Evolutionary conservation across 2,888 invertebrate genomes (phyloP), one percentile per base, ranked within the genome.

Genomic region (Drosophila nr. perissopoda): DNA sequence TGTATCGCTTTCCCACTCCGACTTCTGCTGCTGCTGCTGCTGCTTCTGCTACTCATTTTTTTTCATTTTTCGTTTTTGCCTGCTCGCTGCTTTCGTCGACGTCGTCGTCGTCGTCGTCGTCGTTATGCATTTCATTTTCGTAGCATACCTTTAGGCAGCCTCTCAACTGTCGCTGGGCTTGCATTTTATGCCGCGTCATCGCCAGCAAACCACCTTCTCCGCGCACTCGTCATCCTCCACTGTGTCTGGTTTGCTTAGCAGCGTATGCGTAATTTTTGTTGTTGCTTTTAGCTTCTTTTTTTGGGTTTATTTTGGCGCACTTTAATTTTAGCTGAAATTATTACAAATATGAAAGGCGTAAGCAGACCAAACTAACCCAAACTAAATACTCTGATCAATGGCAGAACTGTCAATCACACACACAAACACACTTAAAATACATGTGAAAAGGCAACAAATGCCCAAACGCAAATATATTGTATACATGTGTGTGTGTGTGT

Each of bases 131-230:
- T 71, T 82, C 57, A 57, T 57, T 85, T 86, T 78, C 68, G 69
- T 86, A 66, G 87, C 87, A 86, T 85, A 85, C 87, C 85, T 88
- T 85, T 89, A 79, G 85, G 84, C 86, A 59, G 70, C 53, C 63
- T 70, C 73, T 76, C 66, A 68, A 81, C 69, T 70, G 78, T 69
- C 78, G 85, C 84, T 78, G 73, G 63, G 78, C 82, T 76, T 80
- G 76, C 79, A 78, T 74, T 81, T 82, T 76, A 62, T 70, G 69
- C 76, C 66, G 52, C 75, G 65, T 69, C 81, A 69, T 69, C 64
- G 48, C 51, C 63, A 10, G 51, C 36, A 51, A n/a, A 42, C 18
- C 10, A 33, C 25, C 34, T 16, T 29, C 58, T 33, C 58, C 38
- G 40, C 36, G 18, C 36, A 7, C 31, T 18, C 38, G 52, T 36